Conservation (phyloP, 2,113 vertebrate genomes). For the Mastomys coucha region DNA sequence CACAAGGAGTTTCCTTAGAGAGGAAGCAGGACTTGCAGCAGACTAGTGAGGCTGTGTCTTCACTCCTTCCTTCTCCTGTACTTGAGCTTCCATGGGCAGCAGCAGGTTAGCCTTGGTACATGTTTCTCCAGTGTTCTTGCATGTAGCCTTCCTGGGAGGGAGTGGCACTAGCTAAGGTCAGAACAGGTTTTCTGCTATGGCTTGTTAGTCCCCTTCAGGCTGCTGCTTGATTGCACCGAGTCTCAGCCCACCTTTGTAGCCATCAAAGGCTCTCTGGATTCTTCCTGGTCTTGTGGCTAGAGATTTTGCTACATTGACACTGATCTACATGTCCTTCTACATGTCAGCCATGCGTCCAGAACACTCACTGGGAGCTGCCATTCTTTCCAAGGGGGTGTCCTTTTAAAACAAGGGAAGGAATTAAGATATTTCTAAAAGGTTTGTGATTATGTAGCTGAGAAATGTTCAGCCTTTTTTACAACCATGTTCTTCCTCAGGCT, state of each 20-base stretch:
- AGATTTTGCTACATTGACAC: constrained; percentile 93
- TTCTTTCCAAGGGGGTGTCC: no score
- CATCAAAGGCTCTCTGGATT: constrained; percentile 92
- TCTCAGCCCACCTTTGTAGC: constrained; percentile 9
- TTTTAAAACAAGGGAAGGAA: neutral
- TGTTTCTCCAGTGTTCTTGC: neutral
- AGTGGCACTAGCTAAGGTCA: neutral
- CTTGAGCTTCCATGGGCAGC: neutral
- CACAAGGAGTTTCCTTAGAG: neutral
- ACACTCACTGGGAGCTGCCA: constrained; percentile 83
- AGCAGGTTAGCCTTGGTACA: neutral
- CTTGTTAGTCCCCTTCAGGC: neutral
- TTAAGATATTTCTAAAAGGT: neutral
- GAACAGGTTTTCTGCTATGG: neutral
- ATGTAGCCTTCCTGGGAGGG: neutral
- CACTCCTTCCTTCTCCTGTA: no score
- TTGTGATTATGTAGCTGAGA: neutral
- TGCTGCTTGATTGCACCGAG: no score
- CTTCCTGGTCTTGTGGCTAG: constrained; percentile 95
- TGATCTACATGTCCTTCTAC: constrained; percentile 94
- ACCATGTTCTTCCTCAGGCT: neutral
- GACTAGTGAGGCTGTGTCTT: neutral
- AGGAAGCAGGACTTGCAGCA: no score
- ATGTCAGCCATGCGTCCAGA: constrained; percentile 90
- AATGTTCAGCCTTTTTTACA: neutral